Evolutionary conservation across 2,797 vertebrate species (phyloP).

Genomic region (Manis pentadactyla): DNA sequence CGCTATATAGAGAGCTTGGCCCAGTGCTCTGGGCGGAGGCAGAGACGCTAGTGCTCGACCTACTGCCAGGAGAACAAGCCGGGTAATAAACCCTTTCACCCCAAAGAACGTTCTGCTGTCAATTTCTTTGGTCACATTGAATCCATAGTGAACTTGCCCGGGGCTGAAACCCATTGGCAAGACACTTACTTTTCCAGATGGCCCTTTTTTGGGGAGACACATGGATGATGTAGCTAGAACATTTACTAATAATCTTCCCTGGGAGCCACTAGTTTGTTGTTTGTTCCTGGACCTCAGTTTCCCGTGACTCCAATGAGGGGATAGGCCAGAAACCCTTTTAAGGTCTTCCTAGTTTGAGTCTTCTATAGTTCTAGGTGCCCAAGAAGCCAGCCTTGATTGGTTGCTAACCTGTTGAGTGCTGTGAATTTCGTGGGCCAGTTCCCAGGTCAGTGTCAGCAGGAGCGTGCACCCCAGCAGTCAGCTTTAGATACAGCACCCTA

Average conservation of each 20-base stretch:
- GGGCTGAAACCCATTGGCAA: too few species aligned
- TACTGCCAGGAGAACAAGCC: too few species aligned
- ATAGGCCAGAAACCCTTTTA: constrained; percentile 4
- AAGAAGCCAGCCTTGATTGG: neutral
- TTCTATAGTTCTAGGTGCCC: neutral
- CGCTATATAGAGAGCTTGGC: too few species aligned
- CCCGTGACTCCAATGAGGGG: neutral
- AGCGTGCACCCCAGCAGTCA: neutral
- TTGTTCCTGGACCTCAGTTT: constrained; percentile 37
- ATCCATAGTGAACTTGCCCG: too few species aligned
- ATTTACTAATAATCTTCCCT: neutral
- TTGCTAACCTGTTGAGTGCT: constrained; percentile 55
- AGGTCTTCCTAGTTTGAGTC: neutral
- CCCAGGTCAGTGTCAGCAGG: neutral
- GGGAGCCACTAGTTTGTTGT: neutral
- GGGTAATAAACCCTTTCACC: too few species aligned
- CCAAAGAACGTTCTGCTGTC: too few species aligned
- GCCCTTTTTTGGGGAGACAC: neutral
- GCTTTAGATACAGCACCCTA: constrained; percentile 4
- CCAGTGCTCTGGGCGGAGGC: too few species aligned
- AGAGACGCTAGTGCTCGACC: too few species aligned
- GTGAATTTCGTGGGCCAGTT: constrained; percentile 3
- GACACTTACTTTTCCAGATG: neutral
- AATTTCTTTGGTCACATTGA: too few species aligned
- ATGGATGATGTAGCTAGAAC: neutral